Conservation (phyloP, 2,797 vertebrate species). For the Pygocentrus nattereri region DNA sequence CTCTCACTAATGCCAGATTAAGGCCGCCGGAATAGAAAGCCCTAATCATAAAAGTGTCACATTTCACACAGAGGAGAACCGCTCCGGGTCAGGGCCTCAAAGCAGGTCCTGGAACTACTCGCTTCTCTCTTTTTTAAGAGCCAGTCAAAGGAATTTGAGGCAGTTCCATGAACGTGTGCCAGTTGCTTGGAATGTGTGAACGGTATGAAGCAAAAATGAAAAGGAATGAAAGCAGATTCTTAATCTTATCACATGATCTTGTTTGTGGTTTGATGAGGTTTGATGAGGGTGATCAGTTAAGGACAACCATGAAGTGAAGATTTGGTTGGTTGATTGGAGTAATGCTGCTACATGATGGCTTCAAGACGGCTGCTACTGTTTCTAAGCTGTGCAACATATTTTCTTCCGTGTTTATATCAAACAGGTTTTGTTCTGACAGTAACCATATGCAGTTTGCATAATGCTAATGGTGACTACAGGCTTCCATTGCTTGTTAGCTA, state of each 20-base stretch:
- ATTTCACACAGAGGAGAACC: slow-evolving; percentile 68
- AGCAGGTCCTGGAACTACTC: slow-evolving; percentile 58
- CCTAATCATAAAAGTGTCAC: slow-evolving; percentile 77
- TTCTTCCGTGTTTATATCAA: no score
- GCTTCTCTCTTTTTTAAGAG: slow-evolving; percentile 19
- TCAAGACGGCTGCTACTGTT: no score
- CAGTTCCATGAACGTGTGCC: background rate
- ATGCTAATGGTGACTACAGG: no score
- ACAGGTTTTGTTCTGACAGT: no score
- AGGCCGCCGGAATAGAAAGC: slow-evolving; percentile 44
- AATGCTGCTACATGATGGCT: no score
- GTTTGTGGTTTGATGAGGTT: background rate
- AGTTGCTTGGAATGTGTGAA: background rate
- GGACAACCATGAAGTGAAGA: background rate
- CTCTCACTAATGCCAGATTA: slow-evolving; percentile 69
- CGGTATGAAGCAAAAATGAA: background rate
- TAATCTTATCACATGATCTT: background rate
- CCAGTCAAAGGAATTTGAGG: background rate
- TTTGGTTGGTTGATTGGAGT: background rate
- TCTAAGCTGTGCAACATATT: no score
- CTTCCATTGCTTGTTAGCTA: no score
- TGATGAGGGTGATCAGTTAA: background rate
- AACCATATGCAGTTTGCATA: no score
- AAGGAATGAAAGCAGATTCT: background rate
- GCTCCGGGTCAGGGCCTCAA: slow-evolving; percentile 52